Evolutionary conservation across 2,113 vertebrate genomes (phyloP).

Genomic region (Sinocyclocheilus maitianheensis): DNA sequence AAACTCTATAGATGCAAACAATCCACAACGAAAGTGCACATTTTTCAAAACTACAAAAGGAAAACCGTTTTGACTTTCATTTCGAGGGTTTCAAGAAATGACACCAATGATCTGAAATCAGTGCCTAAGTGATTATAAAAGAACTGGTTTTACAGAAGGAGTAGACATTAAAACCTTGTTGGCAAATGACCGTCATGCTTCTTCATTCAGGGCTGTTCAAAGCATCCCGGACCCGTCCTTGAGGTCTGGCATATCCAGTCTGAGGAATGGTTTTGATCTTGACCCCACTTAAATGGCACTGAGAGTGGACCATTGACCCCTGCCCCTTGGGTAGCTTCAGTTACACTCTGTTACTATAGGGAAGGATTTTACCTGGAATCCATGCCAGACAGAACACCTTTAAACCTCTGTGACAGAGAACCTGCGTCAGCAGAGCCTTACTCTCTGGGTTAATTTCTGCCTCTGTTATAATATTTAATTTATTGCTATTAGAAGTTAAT

Average conservation of each 20-base stretch:
- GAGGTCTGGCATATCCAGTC: background rate
- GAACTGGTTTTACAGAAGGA: background rate
- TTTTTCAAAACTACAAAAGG: background rate
- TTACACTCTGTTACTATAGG: background rate
- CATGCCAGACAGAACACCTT: background rate
- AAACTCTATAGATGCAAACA: background rate
- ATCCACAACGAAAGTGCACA: background rate
- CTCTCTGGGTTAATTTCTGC: background rate
- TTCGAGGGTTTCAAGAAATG: background rate
- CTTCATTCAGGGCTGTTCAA: background rate
- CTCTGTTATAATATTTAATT: conserved; percentile 10
- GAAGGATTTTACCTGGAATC: conserved; percentile 9
- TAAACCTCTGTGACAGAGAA: conserved; percentile 5
- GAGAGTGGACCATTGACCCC: background rate
- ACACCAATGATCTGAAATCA: background rate
- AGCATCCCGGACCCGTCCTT: background rate
- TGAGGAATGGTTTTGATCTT: conserved; percentile 22
- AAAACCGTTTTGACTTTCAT: too few relatives aligned
- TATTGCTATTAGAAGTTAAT: background rate
- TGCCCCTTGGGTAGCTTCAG: background rate
- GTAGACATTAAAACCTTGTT: background rate
- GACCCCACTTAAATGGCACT: background rate
- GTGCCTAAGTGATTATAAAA: background rate
- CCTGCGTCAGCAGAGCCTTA: background rate
- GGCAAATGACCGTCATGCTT: background rate